These are phyloP conservation scores for Craterocephalus amniculus DNA, from an alignment of 2,797 vertebrate genomes.

Conservation along the genomic window DNA sequence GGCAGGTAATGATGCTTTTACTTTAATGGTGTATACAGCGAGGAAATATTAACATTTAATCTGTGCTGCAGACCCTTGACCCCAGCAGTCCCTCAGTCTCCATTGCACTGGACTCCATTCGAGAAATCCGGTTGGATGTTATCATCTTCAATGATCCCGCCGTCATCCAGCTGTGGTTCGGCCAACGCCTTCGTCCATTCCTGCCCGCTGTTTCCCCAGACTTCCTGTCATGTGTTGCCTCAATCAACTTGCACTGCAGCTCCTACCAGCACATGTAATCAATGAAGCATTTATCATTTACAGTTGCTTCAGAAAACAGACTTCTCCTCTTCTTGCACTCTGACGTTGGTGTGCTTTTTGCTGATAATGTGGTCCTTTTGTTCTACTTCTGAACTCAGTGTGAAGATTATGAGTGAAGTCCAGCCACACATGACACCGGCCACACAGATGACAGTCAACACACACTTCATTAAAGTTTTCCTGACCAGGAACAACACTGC, in stretches of 20 bases:
- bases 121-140: conserved; percentile 66
- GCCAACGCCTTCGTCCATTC: conserved; percentile 67
- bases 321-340: background rate
- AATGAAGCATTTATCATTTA: background rate
- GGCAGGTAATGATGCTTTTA: background rate
- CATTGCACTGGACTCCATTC: conserved; percentile 70
- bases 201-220: conserved; percentile 56
- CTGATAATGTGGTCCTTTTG: background rate
- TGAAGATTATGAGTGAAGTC: conserved; percentile 56
- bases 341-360: too few relatives aligned
- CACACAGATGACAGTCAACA: conserved; percentile 52
- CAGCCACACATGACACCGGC: conserved; percentile 35
- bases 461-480: conserved; percentile 71
- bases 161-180: conserved; percentile 74
- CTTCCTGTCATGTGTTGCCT: conserved; percentile 77
- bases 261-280: conserved; percentile 76
- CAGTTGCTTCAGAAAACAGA: background rate
- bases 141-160: conserved; percentile 47
- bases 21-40: background rate
- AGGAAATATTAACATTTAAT: background rate
- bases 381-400: conserved; percentile 49
- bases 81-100: conserved; percentile 34
- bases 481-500: conserved; percentile 61
- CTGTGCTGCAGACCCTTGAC: conserved; percentile 57
- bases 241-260: conserved; percentile 63